Conservation (phyloP, 2,113 vertebrate genomes). For the Scortum barcoo region DNA sequence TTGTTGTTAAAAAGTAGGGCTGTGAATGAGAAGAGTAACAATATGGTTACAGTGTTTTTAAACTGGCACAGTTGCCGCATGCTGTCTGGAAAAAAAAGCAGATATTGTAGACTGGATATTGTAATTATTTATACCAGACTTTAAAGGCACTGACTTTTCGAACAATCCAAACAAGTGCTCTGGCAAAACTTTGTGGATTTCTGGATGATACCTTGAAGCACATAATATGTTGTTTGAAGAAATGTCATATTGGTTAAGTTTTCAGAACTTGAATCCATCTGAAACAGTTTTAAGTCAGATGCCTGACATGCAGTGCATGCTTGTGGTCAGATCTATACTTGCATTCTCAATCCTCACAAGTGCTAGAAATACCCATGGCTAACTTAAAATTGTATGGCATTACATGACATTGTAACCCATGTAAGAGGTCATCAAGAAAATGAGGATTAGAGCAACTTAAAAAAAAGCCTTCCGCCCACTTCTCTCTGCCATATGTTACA, state of each 20-base stretch:
- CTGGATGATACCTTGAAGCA: conserved; percentile 56
- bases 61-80: not conserved
- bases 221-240: conserved; percentile 47
- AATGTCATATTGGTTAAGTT: conserved; percentile 29
- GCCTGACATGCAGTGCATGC: conserved; percentile 51
- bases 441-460: conserved; percentile 61
- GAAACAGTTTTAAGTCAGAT: conserved; percentile 47
- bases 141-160: conserved; percentile 37
- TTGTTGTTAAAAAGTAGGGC: not conserved
- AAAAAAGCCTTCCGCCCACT: conserved; percentile 78
- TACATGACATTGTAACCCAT: conserved; percentile 75
- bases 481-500: conserved; percentile 66
- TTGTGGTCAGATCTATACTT: conserved; percentile 73
- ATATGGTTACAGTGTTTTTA: not conserved
- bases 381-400: conserved; percentile 71
- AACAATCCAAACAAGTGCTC: conserved; percentile 45
- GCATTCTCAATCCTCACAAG: conserved; percentile 62
- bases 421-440: conserved; percentile 76
- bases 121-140: conserved; percentile 20
- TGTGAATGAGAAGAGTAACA: not conserved
- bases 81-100: not conserved
- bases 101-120: not conserved
- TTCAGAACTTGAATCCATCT: conserved; percentile 47
- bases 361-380: conserved; percentile 68
- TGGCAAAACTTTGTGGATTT: conserved; percentile 27